Conservation (phyloP, 2,888 invertebrate genomes). For the Platycheirus rosarum region DNA sequence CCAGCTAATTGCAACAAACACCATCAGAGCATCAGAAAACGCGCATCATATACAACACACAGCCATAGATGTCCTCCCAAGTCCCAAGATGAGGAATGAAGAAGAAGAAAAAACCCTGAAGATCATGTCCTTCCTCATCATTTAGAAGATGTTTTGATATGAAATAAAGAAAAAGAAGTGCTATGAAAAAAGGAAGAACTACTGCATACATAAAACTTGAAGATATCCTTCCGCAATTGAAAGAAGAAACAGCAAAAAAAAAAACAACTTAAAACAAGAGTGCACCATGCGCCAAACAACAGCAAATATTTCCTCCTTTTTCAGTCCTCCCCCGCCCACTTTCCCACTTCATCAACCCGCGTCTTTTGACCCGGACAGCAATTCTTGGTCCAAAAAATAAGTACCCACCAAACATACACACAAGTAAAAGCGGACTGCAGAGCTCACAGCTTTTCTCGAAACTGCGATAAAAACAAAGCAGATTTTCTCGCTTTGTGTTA, state of each 20-base stretch:
- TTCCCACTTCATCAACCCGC: neutral
- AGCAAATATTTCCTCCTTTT: constrained; percentile 40
- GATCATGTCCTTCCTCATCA: constrained; percentile 64
- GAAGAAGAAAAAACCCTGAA: constrained; percentile 8
- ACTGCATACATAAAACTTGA: constrained; percentile 66
- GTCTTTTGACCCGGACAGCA: neutral
- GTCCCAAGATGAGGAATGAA: neutral
- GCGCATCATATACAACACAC: constrained; percentile 28
- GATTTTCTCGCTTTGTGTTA: constrained; percentile 43
- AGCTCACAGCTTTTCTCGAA: constrained; percentile 40
- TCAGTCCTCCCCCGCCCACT: neutral
- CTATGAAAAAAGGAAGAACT: constrained; percentile 46
- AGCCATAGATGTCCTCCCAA: constrained; percentile 20
- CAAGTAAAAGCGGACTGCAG: constrained; percentile 20
- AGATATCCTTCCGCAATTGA: constrained; percentile 72
- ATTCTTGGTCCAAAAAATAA: neutral
- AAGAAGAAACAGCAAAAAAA: constrained; percentile 32
- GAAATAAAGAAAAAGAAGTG: constrained; percentile 33
- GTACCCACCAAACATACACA: neutral
- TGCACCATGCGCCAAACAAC: constrained; percentile 51
- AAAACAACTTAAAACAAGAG: constrained; percentile 36
- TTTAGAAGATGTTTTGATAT: constrained; percentile 49
- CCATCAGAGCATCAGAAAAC: constrained; percentile 27
- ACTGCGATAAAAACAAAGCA: constrained; percentile 46
- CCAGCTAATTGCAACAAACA: constrained; percentile 70